These are phyloP conservation scores for Notolabrus celidotus DNA, from an alignment of 2,797 vertebrate species.

Conservation along the genomic window DNA sequence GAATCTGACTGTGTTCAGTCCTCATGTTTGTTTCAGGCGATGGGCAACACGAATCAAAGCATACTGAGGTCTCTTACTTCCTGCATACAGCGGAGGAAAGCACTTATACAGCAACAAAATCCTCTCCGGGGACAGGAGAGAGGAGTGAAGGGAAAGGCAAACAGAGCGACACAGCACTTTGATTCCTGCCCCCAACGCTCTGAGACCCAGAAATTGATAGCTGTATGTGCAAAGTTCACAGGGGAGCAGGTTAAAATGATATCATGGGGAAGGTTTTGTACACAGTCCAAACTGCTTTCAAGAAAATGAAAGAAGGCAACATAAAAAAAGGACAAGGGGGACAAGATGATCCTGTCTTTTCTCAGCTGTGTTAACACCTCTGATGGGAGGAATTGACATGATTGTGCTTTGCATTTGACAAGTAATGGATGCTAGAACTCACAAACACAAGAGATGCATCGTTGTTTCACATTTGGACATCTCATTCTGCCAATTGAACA, in stretches of 20 bases:
- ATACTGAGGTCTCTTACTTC: slow-evolving; percentile 63
- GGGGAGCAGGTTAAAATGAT: slow-evolving; percentile 43
- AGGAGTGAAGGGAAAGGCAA: slow-evolving; percentile 53
- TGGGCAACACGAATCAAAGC: slow-evolving; percentile 64
- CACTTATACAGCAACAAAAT: slow-evolving; percentile 79
- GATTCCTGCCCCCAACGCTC: slow-evolving; percentile 53
- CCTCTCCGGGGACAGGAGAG: slow-evolving; percentile 65
- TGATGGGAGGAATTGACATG: slow-evolving; percentile 21
- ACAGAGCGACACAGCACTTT: slow-evolving; percentile 68
- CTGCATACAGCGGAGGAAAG: slow-evolving; percentile 59
- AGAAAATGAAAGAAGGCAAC: slow-evolving; percentile 3
- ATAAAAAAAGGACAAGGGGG: not conserved
- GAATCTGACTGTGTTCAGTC: slow-evolving; percentile 33
- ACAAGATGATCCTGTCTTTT: slow-evolving; percentile 26
- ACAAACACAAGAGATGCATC: slow-evolving; percentile 1
- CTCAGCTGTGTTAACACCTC: slow-evolving; percentile 37
- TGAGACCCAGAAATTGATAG: slow-evolving; percentile 64
- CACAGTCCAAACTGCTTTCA: slow-evolving; percentile 10
- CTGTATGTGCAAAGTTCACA: slow-evolving; percentile 39
- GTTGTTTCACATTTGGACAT: no score
- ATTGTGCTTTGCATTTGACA: slow-evolving; percentile 8
- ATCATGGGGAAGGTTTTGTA: slow-evolving; percentile 34
- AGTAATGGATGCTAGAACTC: slow-evolving; percentile 16
- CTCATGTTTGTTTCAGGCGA: slow-evolving; percentile 62
- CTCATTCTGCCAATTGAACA: no score